Evolutionary conservation across 1,140 invertebrate species (phyloP), one percentile per base, ranked within the genome.

Genomic region (Papilio xuthus): DNA sequence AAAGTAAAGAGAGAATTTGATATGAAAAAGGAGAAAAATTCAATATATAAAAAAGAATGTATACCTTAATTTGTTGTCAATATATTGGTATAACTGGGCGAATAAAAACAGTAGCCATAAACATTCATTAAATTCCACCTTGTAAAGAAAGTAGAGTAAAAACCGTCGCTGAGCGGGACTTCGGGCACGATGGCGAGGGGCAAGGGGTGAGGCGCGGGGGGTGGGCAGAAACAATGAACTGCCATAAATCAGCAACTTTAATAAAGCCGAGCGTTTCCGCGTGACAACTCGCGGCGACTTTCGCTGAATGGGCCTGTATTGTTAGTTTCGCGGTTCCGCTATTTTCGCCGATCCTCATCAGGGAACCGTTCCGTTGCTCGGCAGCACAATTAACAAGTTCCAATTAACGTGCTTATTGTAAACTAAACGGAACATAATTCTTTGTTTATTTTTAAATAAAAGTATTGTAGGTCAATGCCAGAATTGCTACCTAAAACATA

Each of bases 191-290:
- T 1, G 15, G 23, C 18, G 69, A 32, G 69, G 10, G 37, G 41
- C 20, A 12, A 26, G 20, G 9, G 60, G 60, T 63, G 23, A 13
- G 53, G 26, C 10, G 23, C 23, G 23, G 23, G 23, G 23, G 23
- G 9, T 0, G 18, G 32, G 41, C 79, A 67, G 73, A 86, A 86
- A 86, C 84, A 84, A 86, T 86, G 82, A 84, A 86, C 80, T 83
- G 82, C 76, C 77, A 83, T 86, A 86, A 86, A 86, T 86, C 83
- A 86, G 73, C 60, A 83, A 84, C 77, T 85, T 85, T 83, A 82
- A 85, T 85, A 83, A 80, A 85, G 80, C 79, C 76, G n/a, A 50
- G 53, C 80, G 42, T 77, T 60, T 78, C 73, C 74, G 63, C n/a
- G 67, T 53, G 47, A 77, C 56, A 72, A 41, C 42, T 47, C 72